Evolutionary conservation across 1,140 invertebrate genomes (phyloP).

Genomic region (Odontomachus brunneus): DNA sequence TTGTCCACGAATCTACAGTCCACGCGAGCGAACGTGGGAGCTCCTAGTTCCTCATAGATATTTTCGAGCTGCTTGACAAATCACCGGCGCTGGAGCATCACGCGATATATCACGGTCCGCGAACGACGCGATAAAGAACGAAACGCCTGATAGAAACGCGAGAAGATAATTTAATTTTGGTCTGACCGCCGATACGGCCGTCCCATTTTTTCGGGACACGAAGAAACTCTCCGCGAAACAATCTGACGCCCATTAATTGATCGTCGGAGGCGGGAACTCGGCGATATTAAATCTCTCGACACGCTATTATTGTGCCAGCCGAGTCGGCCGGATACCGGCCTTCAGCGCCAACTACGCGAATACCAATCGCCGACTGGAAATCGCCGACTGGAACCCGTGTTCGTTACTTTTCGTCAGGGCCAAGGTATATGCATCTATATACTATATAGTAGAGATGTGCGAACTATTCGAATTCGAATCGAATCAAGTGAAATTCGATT

Average conservation of each 20-base stretch:
- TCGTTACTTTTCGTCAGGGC: neutral
- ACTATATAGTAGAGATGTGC: too few species aligned
- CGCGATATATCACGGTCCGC: conserved; percentile 55
- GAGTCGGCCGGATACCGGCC: neutral
- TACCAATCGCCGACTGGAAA: neutral
- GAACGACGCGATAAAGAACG: conserved; percentile 53
- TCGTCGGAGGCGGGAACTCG: neutral
- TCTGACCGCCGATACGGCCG: neutral
- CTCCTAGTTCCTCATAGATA: conserved; percentile 64
- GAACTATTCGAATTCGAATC: too few species aligned
- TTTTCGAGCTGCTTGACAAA: conserved; percentile 69
- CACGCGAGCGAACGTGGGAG: conserved; percentile 48
- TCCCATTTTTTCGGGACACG: conserved; percentile 23
- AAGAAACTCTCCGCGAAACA: conserved; percentile 38
- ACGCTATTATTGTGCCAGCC: neutral
- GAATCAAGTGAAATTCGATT: too few species aligned
- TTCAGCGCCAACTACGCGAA: neutral
- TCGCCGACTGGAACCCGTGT: too few species aligned
- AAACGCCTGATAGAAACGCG: conserved; percentile 34
- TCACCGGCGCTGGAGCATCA: conserved; percentile 51
- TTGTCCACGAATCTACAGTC: conserved; percentile 49
- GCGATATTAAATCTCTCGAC: conserved; percentile 47
- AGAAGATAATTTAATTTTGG: conserved; percentile 62
- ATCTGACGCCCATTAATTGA: conserved; percentile 52
- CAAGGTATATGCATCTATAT: too few species aligned